Evolutionary conservation across 2,797 vertebrate genomes (phyloP), one percentile per base, ranked within the genome.

Genomic region (Hoplostethus atlanticus): DNA sequence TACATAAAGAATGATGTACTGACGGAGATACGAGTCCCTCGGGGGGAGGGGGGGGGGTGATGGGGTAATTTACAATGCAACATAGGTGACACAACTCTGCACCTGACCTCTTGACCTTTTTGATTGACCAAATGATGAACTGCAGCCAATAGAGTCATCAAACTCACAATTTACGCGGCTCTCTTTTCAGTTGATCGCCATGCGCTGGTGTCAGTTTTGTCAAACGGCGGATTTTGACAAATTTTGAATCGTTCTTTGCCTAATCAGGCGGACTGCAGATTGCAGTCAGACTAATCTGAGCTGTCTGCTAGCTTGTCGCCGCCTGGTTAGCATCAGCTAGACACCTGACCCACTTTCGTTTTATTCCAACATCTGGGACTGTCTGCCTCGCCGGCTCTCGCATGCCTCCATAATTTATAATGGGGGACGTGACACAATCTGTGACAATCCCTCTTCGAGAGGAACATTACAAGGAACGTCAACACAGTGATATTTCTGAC

Each of bases 271-370:
- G 21, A 21, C 21, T 21, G 21, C 21, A 21, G 21, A 21, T 21
- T 21, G 21, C 21, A 21, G 21, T 21, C 21, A 21, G 31, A 36
- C 28, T 5, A 25, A 67, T 68, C 51, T 28, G 5, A 2, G 25
- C 51, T 58, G 73, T 42, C 71, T 71, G 71, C 71, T 53, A n/a
- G n/a, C 59, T 63, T 53, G 6, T n/a, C 15, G 47, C 68, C 6
- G 4, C 10, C 53, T 13, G 40, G 42, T 68, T 6, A 3, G 63
- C 79, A 28, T 81, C 82, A 78, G 25, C 68, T 0, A 77, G 76
- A 84, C 81, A 75, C 80, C 83, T 89, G 88, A 90, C 86, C 89
- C 81, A 88, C 80, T 90, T 91, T 54, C 38, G 21, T 40, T 71
- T 65, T 59, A 79, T 61, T 73, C 69, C 28, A 78, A 88, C 90